Evolutionary conservation across 92 coral and sea anemone species (phyloP).

Genomic region (Phenganax stokvisi): DNA sequence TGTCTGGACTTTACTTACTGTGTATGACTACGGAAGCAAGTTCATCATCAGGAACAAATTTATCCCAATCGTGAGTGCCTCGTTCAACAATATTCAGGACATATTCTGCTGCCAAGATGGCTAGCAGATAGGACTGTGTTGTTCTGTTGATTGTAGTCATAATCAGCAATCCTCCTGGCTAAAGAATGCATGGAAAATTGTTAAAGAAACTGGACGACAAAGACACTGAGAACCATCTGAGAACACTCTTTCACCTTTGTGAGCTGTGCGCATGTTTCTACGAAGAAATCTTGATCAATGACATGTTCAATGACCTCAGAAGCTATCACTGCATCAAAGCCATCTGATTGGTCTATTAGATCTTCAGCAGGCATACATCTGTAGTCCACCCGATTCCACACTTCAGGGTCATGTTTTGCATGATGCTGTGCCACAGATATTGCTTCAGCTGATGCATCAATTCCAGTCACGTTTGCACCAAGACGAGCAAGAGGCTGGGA

Average conservation of each 20-base stretch:
- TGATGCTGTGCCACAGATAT: constrained; percentile 82
- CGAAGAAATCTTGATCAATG: constrained; percentile 63
- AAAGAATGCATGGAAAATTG: neutral
- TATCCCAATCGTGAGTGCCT: constrained; percentile 98
- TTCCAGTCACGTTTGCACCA: constrained; percentile 84
- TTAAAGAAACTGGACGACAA: neutral
- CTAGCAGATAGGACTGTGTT: constrained; percentile 65
- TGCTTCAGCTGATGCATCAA: constrained; percentile 80
- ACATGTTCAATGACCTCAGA: constrained; percentile 96
- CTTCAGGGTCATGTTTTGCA: constrained; percentile 61
- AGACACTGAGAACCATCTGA: neutral
- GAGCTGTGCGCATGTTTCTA: constrained; percentile 59
- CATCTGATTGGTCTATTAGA: constrained; percentile 55
- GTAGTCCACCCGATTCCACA: constrained; percentile 54
- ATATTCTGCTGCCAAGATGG: constrained; percentile 87
- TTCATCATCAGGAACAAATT: constrained; percentile 72
- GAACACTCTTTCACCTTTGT: constrained; percentile 56
- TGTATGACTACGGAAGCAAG: constrained; percentile 51
- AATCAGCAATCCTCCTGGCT: constrained; percentile 89
- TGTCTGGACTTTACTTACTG: constrained; percentile 46
- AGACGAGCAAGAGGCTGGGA: constrained; percentile 83
- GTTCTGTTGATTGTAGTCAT: constrained; percentile 82
- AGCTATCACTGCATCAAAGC: constrained; percentile 82
- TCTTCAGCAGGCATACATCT: constrained; percentile 76
- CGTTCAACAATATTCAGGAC: constrained; percentile 63